A percentile compares a stretch with the other conserved stretches of the same genome.
Conservation (phyloP, 2,888 invertebrate genomes). For the Bombylius discolor region DNA sequence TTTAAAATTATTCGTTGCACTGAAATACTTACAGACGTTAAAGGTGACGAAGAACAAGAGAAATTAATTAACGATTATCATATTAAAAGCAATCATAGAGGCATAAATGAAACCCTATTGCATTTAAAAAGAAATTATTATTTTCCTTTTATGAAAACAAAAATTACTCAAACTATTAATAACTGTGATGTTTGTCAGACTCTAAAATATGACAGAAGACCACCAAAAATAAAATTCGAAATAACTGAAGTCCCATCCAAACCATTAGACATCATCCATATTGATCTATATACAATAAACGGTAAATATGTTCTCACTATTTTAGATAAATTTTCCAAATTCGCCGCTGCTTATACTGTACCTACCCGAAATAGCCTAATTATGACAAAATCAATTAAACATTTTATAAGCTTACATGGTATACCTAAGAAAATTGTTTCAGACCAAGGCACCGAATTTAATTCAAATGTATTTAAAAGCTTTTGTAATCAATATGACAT, state of each 20-base stretch:
- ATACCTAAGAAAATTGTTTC: conserved; percentile 5
- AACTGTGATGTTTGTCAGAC: conserved; percentile 5
- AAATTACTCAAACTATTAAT: conserved; percentile 8
- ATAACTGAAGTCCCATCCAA: conserved; percentile 12
- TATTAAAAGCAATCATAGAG: conserved; percentile 4
- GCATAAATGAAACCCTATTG: conserved; percentile 7
- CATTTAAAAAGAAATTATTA: conserved; percentile 8
- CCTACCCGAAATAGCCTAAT: conserved; percentile 5
- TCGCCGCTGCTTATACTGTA: conserved; percentile 8
- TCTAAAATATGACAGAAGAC: conserved; percentile 13
- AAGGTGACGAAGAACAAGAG: conserved; percentile 3
- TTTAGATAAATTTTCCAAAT: conserved; percentile 9
- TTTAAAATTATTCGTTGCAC: conserved; percentile 5
- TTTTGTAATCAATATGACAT: conserved; percentile 10
- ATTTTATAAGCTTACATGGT: conserved; percentile 6
- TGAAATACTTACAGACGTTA: conserved; percentile 1
- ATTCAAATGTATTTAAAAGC: conserved; percentile 11
- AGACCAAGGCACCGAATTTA: conserved; percentile 10
- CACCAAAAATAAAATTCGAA: conserved; percentile 11
- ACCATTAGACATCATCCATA: conserved; percentile 12
- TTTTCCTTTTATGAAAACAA: conserved; percentile 10
- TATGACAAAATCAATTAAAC: conserved; percentile 2
- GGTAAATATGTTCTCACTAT: conserved; percentile 6
- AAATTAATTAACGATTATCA: conserved; percentile 4
- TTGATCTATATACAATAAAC: conserved; percentile 13